Base-by-base conservation (phyloP, 1,140 invertebrate species). In the Drosophila biarmipes region DNA sequence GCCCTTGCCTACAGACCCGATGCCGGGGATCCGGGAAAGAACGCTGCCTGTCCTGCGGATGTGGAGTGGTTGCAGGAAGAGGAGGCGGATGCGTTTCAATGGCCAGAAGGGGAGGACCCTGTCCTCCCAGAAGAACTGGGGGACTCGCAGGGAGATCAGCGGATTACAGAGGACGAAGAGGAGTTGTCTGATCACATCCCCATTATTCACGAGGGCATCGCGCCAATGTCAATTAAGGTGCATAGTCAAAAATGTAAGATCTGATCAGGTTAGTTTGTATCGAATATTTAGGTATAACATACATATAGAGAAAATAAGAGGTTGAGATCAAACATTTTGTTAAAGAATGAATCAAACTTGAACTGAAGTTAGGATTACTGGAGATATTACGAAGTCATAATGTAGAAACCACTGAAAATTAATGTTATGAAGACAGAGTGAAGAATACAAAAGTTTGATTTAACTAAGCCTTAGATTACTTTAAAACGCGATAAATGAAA, bases 1-100 rank as follows among this genome's bases (percentile, higher is more conserved):
- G 72, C 59, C 4, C n/a, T 66, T 14, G 17, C 52, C n/a, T 35
- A 45, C 8, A 52, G 29, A 45, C 11, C 43, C 6, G 0, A 12
- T 29, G 21, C 8, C 1, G 21, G 11, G 12, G 15, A 29, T 5
- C 21, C 29, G 15, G 12, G n/a, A 0, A 19, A 14, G 8, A 21
- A 11, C n/a, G 0, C 17, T 17, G 15, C 15, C n/a, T 10, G 11
- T 11, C n/a, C 8, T 2, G 38, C 17, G 38, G 15, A 42, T 10
- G 8, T 11, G 8, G 15, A 11, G 15, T 31, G 7, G 7, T 31
- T 2, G 29, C 29, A 1, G 29, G 29, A 31, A 7, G 21, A n/a
- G 21, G 45, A 27, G 3, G 19, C 6, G 17, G 17, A 45, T 24
- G 24, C 24, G 19, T 21, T 21, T 7, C 42, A 21, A 45, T 45